Percentiles rank a stretch among this genome's conserved stretches.
These are phyloP conservation scores for Saguinus midas DNA, from an alignment of 2,113 vertebrate species.

Conservation along the genomic window DNA sequence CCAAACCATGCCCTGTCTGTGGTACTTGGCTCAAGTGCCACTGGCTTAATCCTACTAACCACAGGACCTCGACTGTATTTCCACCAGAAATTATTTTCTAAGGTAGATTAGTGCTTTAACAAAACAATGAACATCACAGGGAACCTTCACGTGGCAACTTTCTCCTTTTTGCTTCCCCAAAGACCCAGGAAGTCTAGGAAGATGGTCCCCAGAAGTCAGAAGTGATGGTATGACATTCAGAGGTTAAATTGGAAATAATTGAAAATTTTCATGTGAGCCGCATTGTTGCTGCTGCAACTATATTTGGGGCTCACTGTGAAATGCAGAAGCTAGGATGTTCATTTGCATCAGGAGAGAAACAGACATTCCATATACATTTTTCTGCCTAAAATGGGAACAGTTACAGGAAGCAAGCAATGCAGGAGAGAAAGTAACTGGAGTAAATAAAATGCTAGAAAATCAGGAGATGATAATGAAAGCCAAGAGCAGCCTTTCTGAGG, in stretches of 20 bases:
- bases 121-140: not conserved
- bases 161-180: not conserved
- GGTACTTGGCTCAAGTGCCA: not conserved
- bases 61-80: not conserved
- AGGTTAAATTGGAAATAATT: not conserved
- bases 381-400: not conserved
- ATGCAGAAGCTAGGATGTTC: not conserved
- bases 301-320: not conserved
- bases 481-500: not conserved
- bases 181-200: not conserved
- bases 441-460: constrained; percentile 15
- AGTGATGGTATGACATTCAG: not conserved
- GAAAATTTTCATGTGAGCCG: not conserved
- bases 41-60: not conserved
- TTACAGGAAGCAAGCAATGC: not conserved
- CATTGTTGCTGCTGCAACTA: not conserved
- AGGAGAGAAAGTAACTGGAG: not conserved
- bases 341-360: constrained; percentile 1
- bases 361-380: not conserved
- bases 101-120: not conserved
- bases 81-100: not conserved
- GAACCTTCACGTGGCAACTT: not conserved
- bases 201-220: not conserved
- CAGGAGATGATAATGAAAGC: not conserved
- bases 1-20: not conserved